A percentile compares a stretch with the other conserved stretches of the same genome.
Conservation (phyloP, 2,113 vertebrate genomes). For the Ibidorhyncha struthersii region DNA sequence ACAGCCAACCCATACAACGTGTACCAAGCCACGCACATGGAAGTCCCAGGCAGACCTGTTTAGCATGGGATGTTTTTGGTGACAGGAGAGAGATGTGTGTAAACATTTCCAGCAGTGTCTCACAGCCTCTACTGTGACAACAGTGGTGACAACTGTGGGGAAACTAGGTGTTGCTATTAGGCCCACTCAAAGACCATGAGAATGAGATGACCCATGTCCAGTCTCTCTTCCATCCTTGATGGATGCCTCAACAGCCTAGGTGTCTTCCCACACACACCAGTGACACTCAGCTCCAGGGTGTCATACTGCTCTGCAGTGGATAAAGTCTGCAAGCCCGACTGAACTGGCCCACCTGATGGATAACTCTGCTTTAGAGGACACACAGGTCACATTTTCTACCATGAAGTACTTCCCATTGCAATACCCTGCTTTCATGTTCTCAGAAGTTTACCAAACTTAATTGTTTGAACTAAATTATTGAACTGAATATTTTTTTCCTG, state of each 20-base stretch:
- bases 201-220: not conserved
- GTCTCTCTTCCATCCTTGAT: not conserved
- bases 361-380: not conserved
- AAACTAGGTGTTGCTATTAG: not conserved
- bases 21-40: not conserved
- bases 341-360: not conserved
- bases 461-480: not conserved
- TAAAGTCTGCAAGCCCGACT: not conserved
- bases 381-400: not conserved
- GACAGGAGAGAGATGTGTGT: not conserved
- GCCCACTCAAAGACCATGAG: not conserved
- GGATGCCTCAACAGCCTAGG: not conserved
- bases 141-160: not conserved
- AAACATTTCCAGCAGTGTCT: not conserved
- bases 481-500: not conserved
- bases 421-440: not conserved
- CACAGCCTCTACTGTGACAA: not conserved
- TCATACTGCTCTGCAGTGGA: not conserved
- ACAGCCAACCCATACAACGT: not conserved
- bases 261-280: not conserved
- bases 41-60: not conserved
- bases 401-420: not conserved
- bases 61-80: not conserved
- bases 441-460: not conserved
- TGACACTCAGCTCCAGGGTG: not conserved